A percentile compares a stretch with the other conserved stretches of the same genome.
phyloP scores from a whole-genome alignment of 1,140 invertebrate species.

The Cydia pomonella region DNA sequence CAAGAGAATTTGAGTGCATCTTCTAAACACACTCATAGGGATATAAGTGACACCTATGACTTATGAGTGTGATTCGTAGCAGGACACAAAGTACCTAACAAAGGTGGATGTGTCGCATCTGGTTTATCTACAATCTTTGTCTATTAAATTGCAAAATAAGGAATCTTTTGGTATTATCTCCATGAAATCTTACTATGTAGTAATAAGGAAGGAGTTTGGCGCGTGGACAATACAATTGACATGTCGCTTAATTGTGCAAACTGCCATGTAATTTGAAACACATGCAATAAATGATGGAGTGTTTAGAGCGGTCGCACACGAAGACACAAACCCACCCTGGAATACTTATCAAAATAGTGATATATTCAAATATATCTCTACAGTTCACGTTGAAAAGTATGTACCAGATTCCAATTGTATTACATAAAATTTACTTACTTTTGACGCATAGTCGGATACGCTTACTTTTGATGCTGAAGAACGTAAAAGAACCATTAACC shows the following conservation, averaged over 20 bases:
- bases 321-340: no score
- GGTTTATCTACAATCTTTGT: conserved; percentile 50
- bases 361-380: no score
- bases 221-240: conserved; percentile 62
- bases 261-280: conserved; percentile 23
- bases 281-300: conserved; percentile 1
- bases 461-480: no score
- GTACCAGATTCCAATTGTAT: no score
- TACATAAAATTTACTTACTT: no score
- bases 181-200: conserved; percentile 59
- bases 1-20: not conserved
- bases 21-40: no score
- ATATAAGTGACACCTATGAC: no score
- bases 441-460: no score
- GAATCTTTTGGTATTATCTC: conserved; percentile 55
- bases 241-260: conserved; percentile 37
- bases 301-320: not conserved
- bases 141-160: conserved; percentile 60
- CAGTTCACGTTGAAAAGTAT: no score
- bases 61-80: no score
- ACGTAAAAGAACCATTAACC: no score
- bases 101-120: not conserved
- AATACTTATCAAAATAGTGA: no score
- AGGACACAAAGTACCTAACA: not conserved
- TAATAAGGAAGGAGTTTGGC: conserved; percentile 60